These are phyloP conservation scores for Myotis pilosus DNA, from an alignment of 2,797 vertebrate species.

Conservation along the genomic window DNA sequence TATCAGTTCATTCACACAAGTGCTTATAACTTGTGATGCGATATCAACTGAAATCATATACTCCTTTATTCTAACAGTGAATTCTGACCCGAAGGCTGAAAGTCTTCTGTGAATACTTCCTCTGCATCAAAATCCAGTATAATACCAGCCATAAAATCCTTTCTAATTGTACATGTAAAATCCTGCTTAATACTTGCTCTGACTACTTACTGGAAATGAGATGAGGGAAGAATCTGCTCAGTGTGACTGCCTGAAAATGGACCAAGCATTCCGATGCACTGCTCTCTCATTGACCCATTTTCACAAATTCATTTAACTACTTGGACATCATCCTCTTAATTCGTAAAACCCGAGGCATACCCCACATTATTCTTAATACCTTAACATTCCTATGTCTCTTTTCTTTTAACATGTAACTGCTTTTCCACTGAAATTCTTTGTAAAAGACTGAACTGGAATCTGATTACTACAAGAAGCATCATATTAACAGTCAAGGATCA, in stretches of 20 bases:
- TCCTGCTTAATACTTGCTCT: constrained; percentile 62
- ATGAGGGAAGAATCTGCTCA: constrained; percentile 44
- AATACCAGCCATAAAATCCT: constrained; percentile 63
- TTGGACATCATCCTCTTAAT: constrained; percentile 69
- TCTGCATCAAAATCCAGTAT: constrained; percentile 67
- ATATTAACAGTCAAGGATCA: constrained; percentile 48
- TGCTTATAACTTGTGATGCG: constrained; percentile 15
- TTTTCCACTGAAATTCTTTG: constrained; percentile 63
- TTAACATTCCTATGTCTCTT: constrained; percentile 46
- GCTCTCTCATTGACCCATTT: constrained; percentile 66
- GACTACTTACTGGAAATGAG: constrained; percentile 39
- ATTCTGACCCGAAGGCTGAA: constrained; percentile 26
- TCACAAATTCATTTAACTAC: constrained; percentile 60
- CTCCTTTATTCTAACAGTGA: constrained; percentile 34
- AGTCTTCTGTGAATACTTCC: constrained; percentile 54
- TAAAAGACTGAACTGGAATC: constrained; percentile 51
- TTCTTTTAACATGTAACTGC: constrained; percentile 62
- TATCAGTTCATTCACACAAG: background rate
- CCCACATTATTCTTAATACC: constrained; percentile 57
- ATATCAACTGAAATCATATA: constrained; percentile 17
- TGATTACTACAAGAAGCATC: constrained; percentile 49
- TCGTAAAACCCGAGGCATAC: constrained; percentile 61
- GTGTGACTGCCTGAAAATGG: constrained; percentile 34
- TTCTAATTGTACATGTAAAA: constrained; percentile 71
- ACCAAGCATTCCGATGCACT: background rate